Percentiles rank a stretch among this genome's conserved stretches.
These are phyloP conservation scores for Pluvialis apricaria DNA, from an alignment of 2,113 vertebrate species.

Conservation along the genomic window DNA sequence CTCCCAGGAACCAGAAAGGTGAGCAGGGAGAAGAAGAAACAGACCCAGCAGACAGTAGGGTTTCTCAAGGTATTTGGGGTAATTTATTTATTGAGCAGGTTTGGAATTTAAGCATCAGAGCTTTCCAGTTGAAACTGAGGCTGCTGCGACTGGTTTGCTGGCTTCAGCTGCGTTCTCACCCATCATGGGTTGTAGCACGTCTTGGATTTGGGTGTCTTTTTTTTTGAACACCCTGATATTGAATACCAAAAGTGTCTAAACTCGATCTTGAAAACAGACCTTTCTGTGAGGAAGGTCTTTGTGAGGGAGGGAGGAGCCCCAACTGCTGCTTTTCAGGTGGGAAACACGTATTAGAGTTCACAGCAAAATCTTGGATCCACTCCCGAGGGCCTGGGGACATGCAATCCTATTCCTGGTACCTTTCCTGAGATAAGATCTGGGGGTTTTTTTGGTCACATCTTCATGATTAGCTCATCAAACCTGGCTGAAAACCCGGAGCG, in stretches of 20 bases:
- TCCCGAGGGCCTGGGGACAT: background rate
- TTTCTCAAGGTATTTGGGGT: background rate
- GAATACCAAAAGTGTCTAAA: background rate
- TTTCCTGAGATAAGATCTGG: background rate
- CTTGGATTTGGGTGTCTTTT: background rate
- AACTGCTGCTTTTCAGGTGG: background rate
- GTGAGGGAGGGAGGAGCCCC: accelerated
- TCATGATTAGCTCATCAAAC: background rate
- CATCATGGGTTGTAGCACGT: background rate
- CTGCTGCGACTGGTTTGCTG: background rate
- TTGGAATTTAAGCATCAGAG: background rate
- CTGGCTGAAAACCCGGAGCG: background rate
- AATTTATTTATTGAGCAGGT: background rate
- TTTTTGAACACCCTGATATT: background rate
- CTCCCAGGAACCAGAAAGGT: background rate
- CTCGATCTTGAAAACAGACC: background rate
- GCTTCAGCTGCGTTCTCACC: background rate
- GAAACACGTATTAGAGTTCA: background rate
- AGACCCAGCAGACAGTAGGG: too few species aligned
- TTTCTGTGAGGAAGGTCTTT: background rate
- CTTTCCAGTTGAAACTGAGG: background rate
- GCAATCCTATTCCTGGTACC: background rate
- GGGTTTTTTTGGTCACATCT: background rate
- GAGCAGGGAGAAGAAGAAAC: background rate
- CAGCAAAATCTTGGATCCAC: background rate